A percentile compares a stretch with the other conserved stretches of the same genome.
These are phyloP conservation scores for Grapholita molesta DNA, from an alignment of 1,140 invertebrate species.

Conservation along the genomic window DNA sequence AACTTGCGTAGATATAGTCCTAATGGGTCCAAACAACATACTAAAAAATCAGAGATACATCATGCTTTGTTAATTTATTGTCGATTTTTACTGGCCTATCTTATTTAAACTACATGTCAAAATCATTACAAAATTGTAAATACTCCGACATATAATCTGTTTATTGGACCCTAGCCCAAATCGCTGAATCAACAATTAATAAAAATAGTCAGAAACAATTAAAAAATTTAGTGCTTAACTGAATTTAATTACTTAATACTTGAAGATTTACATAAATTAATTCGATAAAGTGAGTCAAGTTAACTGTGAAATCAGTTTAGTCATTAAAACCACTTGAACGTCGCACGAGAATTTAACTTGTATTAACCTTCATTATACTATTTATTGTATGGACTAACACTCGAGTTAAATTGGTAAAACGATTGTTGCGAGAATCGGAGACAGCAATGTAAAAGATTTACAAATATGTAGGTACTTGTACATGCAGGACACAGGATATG, in stretches of 20 bases:
- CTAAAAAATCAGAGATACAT: too few species aligned
- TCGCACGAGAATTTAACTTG: background rate
- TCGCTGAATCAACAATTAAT: background rate
- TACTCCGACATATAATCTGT: background rate
- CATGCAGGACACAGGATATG: too few species aligned
- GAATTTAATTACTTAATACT: background rate
- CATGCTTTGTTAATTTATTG: too few species aligned
- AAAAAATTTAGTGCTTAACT: background rate
- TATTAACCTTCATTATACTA: background rate
- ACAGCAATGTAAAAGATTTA: background rate
- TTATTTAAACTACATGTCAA: too few species aligned
- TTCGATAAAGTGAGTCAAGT: background rate
- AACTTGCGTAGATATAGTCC: too few species aligned
- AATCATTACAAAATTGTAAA: too few species aligned
- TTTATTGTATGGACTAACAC: background rate
- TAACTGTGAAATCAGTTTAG: conserved; percentile 14
- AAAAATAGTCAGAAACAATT: background rate
- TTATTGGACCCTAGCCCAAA: too few species aligned
- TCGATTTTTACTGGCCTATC: too few species aligned
- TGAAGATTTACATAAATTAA: conserved; percentile 5
- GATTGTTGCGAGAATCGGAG: background rate
- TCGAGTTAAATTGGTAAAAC: conserved; percentile 1
- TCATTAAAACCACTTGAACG: conserved; percentile 4
- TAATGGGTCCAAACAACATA: too few species aligned
- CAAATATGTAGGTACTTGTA: too few species aligned